Conservation (phyloP, 2,797 vertebrate genomes). For the Enteromius mattozi region DNA sequence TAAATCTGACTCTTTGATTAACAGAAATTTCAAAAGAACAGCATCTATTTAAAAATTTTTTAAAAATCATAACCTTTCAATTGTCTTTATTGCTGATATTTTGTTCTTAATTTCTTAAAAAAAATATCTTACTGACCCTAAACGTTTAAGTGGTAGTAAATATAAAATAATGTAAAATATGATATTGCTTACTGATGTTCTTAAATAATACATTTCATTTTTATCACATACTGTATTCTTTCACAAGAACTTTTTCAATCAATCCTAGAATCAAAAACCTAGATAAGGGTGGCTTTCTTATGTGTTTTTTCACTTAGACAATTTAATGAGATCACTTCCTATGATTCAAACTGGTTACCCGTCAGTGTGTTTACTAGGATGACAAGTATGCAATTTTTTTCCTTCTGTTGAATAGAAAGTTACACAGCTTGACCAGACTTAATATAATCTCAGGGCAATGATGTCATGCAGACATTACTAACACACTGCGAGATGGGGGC, state of each 20-base stretch:
- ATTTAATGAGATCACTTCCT: slow-evolving; percentile 10
- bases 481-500: background rate
- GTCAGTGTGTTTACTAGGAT: slow-evolving; percentile 3
- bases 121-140: background rate
- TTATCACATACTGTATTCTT: no score
- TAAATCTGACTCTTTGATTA: background rate
- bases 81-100: background rate
- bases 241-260: background rate
- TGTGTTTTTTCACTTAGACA: background rate
- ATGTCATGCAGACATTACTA: slow-evolving; percentile 41
- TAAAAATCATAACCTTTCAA: background rate
- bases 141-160: background rate
- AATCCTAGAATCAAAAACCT: background rate
- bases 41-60: background rate
- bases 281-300: background rate
- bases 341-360: background rate
- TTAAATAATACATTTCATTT: background rate
- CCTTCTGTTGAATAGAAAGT: slow-evolving; percentile 11
- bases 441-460: slow-evolving; percentile 22
- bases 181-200: background rate
- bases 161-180: background rate
- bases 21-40: background rate
- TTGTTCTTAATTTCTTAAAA: background rate
- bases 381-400: background rate
- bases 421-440: slow-evolving; percentile 13